Evolutionary conservation across 1,140 invertebrate species (phyloP), one percentile per base, ranked within the genome.

Genomic region (Meloidogyne chitwoodi): DNA sequence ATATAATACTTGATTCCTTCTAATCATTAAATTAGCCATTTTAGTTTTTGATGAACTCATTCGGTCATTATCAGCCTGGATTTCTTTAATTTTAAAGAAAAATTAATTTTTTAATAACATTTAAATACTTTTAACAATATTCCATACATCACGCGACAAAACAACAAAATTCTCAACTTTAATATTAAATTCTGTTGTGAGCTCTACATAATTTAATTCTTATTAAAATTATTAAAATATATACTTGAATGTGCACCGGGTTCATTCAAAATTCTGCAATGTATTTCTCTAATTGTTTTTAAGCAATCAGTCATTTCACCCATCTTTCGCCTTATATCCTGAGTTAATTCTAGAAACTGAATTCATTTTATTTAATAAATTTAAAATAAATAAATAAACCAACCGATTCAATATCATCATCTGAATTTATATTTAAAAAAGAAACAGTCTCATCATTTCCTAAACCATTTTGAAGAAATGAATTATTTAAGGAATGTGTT

Each of bases 131-230:
- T 76, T 75, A n/a, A 80, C 24, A 56, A 70, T 68, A 64, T 44
- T 71, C 19, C 38, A 78, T 26, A 81, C 67, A 10, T 22, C 61
- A 24, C 69, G 73, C 27, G 73, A 72, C 14, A 66, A 44, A 29
- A 19, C 24, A 14, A 68, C 81, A 68, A 83, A 81, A 24, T 44
- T 26, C 12, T 29, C 16, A 31, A 79, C 74, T 27, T 41, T 61
- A n/a, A 27, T 61, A 12, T 80, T 81, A 29, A 81, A 34, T 71
- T 82, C 74, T n/a, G 48, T 56, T n/a, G 77, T 83, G 24, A 74
- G 29, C n/a, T 68, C 80, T 81, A 64, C 63, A 79, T 22, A 62
- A 16, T 62, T 38, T 8, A 76, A 26, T 16, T 75, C 4, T 29
- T 27, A 16, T 12, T 66, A 29, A 74, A 68, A 24, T 74, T 64